Conservation (phyloP, 1,140 invertebrate genomes). For the Hirudo medicinalis region DNA sequence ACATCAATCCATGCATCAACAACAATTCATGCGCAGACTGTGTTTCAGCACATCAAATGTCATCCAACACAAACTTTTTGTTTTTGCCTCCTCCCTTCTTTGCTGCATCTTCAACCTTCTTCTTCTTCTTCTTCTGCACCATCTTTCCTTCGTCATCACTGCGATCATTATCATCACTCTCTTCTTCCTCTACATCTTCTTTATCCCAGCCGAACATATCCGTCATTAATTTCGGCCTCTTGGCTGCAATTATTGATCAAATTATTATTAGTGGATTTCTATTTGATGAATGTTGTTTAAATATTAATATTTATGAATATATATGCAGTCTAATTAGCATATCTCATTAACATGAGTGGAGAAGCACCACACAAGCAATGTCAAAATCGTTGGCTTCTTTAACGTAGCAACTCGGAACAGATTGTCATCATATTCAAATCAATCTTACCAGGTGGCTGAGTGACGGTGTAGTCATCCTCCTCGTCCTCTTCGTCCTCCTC, state of each 20-base stretch:
- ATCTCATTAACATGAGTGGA: no score
- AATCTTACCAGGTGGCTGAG: no score
- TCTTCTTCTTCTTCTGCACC: not conserved
- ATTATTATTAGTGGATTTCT: not conserved
- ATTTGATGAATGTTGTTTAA: no score
- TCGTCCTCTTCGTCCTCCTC: not conserved
- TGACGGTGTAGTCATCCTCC: not conserved
- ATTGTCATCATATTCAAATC: no score
- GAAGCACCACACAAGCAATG: no score
- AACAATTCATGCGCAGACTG: no score
- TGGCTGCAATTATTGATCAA: not conserved
- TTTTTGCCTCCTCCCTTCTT: not conserved
- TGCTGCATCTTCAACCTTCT: not conserved
- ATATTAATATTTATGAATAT: no score
- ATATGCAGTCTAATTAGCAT: no score
- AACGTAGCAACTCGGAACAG: no score
- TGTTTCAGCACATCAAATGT: no score
- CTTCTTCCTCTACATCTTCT: not conserved
- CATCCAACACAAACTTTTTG: conserved; percentile 2
- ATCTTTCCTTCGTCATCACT: not conserved
- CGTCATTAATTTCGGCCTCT: not conserved
- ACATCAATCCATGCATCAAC: not conserved
- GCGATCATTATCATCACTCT: not conserved
- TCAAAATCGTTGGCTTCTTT: no score
- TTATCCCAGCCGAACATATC: conserved; percentile 5